Conservation (phyloP, 2,797 vertebrate species). For the Smutsia gigantea region DNA sequence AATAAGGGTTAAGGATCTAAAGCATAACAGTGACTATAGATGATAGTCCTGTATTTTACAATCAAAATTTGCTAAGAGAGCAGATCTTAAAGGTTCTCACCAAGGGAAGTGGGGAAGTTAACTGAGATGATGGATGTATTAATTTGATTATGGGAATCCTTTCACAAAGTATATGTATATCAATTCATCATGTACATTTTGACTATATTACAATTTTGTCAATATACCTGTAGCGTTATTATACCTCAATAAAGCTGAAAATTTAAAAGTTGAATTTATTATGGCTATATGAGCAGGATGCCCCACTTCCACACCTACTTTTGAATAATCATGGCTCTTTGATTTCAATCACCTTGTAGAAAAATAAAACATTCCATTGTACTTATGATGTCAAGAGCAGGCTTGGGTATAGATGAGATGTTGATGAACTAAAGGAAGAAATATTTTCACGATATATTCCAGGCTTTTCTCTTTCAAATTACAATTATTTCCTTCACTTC, state of each 20-base stretch:
- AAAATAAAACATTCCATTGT: not conserved
- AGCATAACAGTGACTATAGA: not conserved
- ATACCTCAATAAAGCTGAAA: not conserved
- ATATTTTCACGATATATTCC: not conserved
- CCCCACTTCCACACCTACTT: not conserved
- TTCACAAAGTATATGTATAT: not conserved
- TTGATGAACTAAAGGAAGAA: not conserved
- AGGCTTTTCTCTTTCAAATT: not conserved
- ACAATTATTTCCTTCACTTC: not conserved
- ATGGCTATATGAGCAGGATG: not conserved
- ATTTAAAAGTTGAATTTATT: not conserved
- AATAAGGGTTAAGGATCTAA: not conserved
- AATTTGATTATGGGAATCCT: not conserved
- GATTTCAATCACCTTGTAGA: not conserved
- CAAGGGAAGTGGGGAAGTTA: not conserved
- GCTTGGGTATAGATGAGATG: not conserved
- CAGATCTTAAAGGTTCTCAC: not conserved
- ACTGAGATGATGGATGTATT: not conserved
- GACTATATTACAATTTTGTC: not conserved
- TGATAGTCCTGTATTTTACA: not conserved
- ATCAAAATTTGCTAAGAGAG: not conserved
- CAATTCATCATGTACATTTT: not conserved
- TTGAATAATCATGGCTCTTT: not conserved
- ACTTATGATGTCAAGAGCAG: not conserved
- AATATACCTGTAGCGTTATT: not conserved